A percentile compares a stretch with the other conserved stretches of the same genome.
Conservation (phyloP, 2,888 invertebrate genomes). For the Chouioia cunea region DNA sequence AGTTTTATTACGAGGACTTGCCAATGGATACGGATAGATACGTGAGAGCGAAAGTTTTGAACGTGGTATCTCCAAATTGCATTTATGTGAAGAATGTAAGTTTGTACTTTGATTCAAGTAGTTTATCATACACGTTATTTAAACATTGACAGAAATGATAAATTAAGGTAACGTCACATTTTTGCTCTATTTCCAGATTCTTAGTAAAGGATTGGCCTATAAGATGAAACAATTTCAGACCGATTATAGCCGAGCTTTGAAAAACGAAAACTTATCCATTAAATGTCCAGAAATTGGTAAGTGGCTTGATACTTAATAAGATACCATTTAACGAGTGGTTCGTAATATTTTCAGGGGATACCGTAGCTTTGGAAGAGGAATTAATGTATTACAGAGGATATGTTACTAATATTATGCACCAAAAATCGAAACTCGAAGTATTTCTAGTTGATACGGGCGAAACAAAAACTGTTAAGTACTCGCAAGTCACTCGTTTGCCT, state of each 20-base stretch:
- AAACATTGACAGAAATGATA: no score
- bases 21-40: conserved; percentile 62
- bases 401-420: conserved; percentile 68
- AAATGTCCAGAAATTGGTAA: conserved; percentile 72
- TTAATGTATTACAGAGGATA: conserved; percentile 70
- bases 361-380: conserved; percentile 70
- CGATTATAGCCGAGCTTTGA: conserved; percentile 48
- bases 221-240: conserved; percentile 1
- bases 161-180: no score
- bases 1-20: conserved; percentile 63
- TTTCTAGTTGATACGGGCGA: conserved; percentile 77
- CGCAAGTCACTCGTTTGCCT: conserved; percentile 70
- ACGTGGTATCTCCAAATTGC: conserved; percentile 75
- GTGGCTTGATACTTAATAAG: conserved; percentile 42
- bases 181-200: conserved; percentile 7
- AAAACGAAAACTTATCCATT: conserved; percentile 59
- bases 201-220: not conserved
- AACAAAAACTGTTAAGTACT: conserved; percentile 69
- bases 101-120: conserved; percentile 16
- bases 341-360: conserved; percentile 67
- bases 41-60: conserved; percentile 72
- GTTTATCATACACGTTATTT: no score
- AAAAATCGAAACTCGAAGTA: conserved; percentile 71
- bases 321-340: not conserved
- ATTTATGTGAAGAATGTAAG: conserved; percentile 78